Percentiles rank a stretch among this genome's conserved stretches.
Conservation (phyloP, 2,888 invertebrate species). For the Tenodera sinensis region DNA sequence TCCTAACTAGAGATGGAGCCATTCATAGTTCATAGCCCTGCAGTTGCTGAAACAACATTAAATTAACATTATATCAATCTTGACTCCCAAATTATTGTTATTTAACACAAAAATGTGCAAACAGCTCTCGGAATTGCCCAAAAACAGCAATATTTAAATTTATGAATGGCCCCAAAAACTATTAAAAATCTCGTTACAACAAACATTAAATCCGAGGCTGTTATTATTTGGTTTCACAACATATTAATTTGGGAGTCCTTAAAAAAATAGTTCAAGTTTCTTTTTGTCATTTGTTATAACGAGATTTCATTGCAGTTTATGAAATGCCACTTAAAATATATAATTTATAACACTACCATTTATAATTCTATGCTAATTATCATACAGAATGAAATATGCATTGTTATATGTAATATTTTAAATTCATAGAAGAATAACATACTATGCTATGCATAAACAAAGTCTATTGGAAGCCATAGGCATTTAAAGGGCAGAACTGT, state of each 20-base stretch:
- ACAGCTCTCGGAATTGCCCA: conserved; percentile 8
- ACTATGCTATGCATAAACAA: conserved; percentile 12
- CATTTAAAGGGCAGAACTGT: background rate
- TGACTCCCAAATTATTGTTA: conserved; percentile 7
- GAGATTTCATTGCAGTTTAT: conserved; percentile 59
- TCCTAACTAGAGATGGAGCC: background rate
- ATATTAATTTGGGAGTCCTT: conserved; percentile 23
- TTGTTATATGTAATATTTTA: background rate
- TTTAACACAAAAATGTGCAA: background rate
- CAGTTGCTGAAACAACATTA: background rate
- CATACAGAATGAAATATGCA: background rate
- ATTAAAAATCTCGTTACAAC: conserved; percentile 31
- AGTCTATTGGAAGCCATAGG: background rate
- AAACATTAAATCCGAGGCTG: conserved; percentile 20
- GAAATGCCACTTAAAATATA: conserved; percentile 20
- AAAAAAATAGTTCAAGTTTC: background rate
- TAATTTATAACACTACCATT: too few relatives aligned
- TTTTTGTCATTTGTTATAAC: conserved; percentile 50
- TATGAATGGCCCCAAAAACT: conserved; percentile 14
- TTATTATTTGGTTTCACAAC: background rate
- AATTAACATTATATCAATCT: background rate
- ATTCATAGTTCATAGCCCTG: background rate
- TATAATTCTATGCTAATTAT: conserved; percentile 38
- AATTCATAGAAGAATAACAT: background rate
- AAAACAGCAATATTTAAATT: background rate